A percentile compares a stretch with the other conserved stretches of the same genome.
Conservation (phyloP, 2,113 vertebrate genomes). For the Struthio camelus region DNA sequence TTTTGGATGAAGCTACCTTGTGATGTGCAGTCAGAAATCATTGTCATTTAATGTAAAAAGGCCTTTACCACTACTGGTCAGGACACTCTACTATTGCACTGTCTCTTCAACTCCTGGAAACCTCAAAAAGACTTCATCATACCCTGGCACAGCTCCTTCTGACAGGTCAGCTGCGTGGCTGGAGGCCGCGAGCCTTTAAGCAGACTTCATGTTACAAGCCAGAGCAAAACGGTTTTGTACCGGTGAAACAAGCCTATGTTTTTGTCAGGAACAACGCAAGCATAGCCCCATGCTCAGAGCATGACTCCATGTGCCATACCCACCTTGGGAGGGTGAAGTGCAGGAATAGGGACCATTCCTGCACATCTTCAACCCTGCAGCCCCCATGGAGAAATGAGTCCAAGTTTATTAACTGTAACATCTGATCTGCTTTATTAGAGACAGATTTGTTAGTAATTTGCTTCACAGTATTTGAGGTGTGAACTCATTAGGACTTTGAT, state of each 20-base stretch:
- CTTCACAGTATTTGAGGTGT: not conserved
- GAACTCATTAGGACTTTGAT: not conserved
- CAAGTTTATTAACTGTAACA: not conserved
- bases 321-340: not conserved
- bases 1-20: not conserved
- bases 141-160: not conserved
- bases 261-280: not conserved
- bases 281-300: not conserved
- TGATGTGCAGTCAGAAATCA: not conserved
- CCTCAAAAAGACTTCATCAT: not conserved
- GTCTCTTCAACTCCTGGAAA: not conserved
- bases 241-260: fast-evolving
- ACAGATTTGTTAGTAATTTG: not conserved
- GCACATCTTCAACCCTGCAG: not conserved
- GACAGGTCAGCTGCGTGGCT: not conserved
- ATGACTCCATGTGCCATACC: fast-evolving
- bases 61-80: not conserved
- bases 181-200: not conserved
- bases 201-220: not conserved
- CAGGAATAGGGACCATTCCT: not conserved
- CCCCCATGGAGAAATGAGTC: not conserved
- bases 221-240: not conserved
- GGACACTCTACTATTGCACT: not conserved
- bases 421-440: not conserved
- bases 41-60: not conserved